Evolutionary conservation across 2,888 invertebrate species (phyloP).

Genomic region (Spicauda simplicius): DNA sequence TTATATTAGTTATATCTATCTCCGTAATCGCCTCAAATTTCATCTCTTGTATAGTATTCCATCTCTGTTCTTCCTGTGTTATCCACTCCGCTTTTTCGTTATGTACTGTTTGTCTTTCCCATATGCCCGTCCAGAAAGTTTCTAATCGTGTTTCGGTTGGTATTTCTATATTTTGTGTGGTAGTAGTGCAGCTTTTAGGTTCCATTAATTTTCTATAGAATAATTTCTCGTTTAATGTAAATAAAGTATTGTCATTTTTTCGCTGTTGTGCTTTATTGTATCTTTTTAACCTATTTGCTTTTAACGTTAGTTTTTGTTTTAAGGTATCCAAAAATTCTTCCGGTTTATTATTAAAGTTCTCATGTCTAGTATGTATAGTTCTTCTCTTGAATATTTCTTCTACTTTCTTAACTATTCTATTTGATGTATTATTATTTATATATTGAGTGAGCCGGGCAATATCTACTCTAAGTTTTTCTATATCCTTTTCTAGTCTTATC

Average conservation of each 20-base stretch:
- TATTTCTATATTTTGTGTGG: not conserved
- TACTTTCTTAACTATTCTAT: slow-evolving; percentile 35
- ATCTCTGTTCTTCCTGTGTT: not conserved
- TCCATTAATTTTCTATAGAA: slow-evolving; percentile 42
- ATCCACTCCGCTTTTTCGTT: not conserved
- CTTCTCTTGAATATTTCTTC: slow-evolving; percentile 31
- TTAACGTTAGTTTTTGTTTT: slow-evolving; percentile 41
- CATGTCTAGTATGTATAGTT: slow-evolving; percentile 35
- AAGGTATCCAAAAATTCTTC: slow-evolving; percentile 43
- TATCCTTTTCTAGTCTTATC: too few species aligned
- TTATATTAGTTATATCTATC: slow-evolving; percentile 18
- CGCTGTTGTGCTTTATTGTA: slow-evolving; percentile 39
- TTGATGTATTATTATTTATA: too few species aligned
- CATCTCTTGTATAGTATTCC: too few species aligned
- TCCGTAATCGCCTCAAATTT: slow-evolving; percentile 38
- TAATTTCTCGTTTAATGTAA: slow-evolving; percentile 38
- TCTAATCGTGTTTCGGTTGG: not conserved
- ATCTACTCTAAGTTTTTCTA: too few species aligned
- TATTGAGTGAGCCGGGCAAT: too few species aligned
- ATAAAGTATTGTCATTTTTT: slow-evolving; percentile 40
- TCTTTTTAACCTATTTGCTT: slow-evolving; percentile 36
- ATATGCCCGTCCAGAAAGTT: slow-evolving; percentile 24
- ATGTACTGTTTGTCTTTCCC: not conserved
- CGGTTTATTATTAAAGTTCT: slow-evolving; percentile 37
- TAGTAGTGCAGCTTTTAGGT: too few species aligned